These are phyloP conservation scores for Orius insidiosus DNA, from an alignment of 1,140 invertebrate genomes.

Conservation along the genomic window DNA sequence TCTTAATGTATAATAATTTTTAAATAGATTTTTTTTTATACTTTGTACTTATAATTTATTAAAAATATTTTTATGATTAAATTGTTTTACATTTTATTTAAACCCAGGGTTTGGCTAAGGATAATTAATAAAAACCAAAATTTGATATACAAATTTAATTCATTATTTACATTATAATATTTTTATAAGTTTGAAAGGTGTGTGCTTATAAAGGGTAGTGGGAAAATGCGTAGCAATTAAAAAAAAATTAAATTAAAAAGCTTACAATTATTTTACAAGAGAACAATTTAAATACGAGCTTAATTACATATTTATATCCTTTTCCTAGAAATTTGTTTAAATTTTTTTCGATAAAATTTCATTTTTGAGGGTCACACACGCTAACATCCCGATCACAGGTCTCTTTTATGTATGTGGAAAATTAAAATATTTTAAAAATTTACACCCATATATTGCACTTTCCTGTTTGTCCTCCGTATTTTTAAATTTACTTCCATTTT, in stretches of 20 bases:
- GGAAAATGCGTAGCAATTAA: constrained; percentile 6
- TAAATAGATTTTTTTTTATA: too few species aligned
- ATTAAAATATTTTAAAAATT: not conserved
- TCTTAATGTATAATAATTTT: too few species aligned
- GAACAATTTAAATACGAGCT: constrained; percentile 7
- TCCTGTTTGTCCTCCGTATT: constrained; percentile 1
- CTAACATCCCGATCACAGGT: constrained; percentile 15
- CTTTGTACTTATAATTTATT: too few species aligned
- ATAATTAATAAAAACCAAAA: not conserved
- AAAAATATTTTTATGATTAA: too few species aligned
- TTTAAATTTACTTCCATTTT: not conserved
- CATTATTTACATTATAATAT: constrained; percentile 13
- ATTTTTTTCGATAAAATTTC: too few species aligned
- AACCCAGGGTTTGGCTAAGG: not conserved
- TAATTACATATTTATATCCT: constrained; percentile 15
- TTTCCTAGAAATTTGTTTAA: not conserved
- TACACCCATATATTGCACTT: not conserved
- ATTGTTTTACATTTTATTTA: too few species aligned
- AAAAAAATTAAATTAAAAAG: constrained; percentile 7
- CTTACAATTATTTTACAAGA: constrained; percentile 3
- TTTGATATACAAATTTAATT: constrained; percentile 13
- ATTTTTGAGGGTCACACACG: not conserved
- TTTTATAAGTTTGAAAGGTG: constrained; percentile 9
- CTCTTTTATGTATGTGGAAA: constrained; percentile 2
- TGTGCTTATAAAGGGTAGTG: constrained; percentile 6